Evolutionary conservation across 2,113 vertebrate genomes (phyloP).

Genomic region (Pimephales promelas): DNA sequence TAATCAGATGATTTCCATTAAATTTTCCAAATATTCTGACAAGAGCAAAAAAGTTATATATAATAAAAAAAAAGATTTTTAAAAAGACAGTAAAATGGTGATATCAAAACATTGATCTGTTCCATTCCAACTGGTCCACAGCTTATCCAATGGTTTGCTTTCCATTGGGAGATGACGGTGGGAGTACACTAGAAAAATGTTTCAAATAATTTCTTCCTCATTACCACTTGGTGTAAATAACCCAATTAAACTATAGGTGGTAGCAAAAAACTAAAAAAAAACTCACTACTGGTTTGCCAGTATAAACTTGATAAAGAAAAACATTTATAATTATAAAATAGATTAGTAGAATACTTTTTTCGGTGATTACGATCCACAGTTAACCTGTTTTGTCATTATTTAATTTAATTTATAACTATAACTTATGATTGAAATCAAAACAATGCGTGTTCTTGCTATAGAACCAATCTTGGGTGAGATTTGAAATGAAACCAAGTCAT

Average conservation of each 20-base stretch:
- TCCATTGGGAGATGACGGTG: background rate
- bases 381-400: background rate
- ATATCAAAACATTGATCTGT: background rate
- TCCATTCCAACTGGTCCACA: no score
- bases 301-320: background rate
- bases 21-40: background rate
- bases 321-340: background rate
- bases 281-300: background rate
- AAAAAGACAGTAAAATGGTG: background rate
- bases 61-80: no score
- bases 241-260: no score
- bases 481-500: background rate
- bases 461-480: background rate
- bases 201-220: background rate
- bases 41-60: background rate
- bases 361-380: background rate
- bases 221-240: background rate
- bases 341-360: background rate
- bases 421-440: background rate
- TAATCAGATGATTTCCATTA: background rate
- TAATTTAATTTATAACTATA: background rate
- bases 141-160: background rate
- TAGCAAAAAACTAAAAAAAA: background rate
- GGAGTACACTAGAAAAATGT: background rate
- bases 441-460: no score